phyloP scores from a whole-genome alignment of 2,888 invertebrate species.

The Mesorhabditis belari region DNA sequence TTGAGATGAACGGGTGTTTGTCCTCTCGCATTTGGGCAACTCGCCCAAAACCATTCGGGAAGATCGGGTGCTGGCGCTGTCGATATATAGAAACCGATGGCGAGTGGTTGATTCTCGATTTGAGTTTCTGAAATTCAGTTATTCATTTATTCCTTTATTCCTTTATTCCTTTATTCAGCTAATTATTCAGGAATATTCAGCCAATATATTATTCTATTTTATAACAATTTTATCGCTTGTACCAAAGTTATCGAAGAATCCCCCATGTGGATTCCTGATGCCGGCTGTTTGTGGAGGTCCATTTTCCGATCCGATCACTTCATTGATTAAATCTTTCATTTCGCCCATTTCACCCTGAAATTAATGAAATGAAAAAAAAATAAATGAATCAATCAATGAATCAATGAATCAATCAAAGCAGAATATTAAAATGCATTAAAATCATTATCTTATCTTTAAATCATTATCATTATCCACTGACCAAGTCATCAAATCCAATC shows the following conservation, averaged over 20 bases:
- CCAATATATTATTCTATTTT: too few relatives aligned
- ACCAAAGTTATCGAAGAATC: background rate
- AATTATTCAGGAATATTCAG: background rate
- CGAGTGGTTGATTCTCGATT: constrained; percentile 91
- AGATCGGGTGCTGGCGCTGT: constrained; percentile 81
- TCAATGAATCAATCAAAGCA: too few relatives aligned
- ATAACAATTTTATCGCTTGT: too few relatives aligned
- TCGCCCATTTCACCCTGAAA: background rate
- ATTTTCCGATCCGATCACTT: background rate
- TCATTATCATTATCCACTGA: too few relatives aligned
- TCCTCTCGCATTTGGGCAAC: constrained; percentile 62
- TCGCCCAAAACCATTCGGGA: constrained; percentile 78
- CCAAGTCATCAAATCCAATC: constrained; percentile 1
- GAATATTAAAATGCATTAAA: too few relatives aligned
- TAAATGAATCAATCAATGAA: too few relatives aligned
- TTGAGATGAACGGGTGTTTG: constrained; percentile 50
- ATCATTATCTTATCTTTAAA: too few relatives aligned
- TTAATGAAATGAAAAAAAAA: too few relatives aligned
- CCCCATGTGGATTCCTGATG: background rate
- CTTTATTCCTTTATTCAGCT: background rate
- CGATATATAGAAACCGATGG: constrained; percentile 91
- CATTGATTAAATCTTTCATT: too few relatives aligned
- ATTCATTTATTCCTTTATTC: background rate
- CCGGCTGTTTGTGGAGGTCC: background rate
- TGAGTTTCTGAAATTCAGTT: constrained; percentile 10